These are phyloP conservation scores for Felis chaus DNA, from an alignment of 2,113 vertebrate genomes.

Conservation along the genomic window DNA sequence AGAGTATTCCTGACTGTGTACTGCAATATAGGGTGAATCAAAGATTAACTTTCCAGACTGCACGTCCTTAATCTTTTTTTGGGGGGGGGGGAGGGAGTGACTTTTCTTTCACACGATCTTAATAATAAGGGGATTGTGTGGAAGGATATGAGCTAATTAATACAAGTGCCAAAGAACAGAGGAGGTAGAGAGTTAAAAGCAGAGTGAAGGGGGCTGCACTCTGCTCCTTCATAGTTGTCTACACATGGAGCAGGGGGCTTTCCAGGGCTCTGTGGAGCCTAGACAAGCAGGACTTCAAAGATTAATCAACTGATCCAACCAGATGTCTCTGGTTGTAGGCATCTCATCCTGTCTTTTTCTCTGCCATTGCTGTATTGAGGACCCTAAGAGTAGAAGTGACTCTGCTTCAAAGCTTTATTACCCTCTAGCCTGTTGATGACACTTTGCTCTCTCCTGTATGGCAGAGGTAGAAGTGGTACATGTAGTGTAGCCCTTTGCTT, in stretches of 20 bases:
- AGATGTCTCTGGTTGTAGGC: neutral
- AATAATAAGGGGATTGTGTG: neutral
- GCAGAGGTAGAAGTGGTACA: neutral
- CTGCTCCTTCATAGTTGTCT: neutral
- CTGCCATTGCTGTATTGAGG: neutral
- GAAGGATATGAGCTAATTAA: neutral
- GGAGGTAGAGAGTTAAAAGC: neutral
- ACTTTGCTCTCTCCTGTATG: neutral
- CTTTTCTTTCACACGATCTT: neutral
- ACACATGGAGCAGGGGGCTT: neutral
- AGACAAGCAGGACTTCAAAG: neutral
- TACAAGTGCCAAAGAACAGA: neutral
- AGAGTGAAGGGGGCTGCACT: neutral
- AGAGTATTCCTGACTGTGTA: neutral
- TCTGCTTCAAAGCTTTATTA: neutral
- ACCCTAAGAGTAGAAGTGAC: neutral
- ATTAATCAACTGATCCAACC: neutral
- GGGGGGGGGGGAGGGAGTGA: neutral
- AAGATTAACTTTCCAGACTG: neutral
- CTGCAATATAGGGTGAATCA: neutral
- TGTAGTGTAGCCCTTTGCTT: neutral
- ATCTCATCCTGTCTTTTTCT: neutral
- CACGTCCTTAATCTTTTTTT: neutral
- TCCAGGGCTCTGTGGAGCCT: neutral
- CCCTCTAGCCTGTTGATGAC: neutral